Base-by-base conservation (phyloP, 2,797 vertebrate species). In the Lutjanus argentimaculatus region DNA sequence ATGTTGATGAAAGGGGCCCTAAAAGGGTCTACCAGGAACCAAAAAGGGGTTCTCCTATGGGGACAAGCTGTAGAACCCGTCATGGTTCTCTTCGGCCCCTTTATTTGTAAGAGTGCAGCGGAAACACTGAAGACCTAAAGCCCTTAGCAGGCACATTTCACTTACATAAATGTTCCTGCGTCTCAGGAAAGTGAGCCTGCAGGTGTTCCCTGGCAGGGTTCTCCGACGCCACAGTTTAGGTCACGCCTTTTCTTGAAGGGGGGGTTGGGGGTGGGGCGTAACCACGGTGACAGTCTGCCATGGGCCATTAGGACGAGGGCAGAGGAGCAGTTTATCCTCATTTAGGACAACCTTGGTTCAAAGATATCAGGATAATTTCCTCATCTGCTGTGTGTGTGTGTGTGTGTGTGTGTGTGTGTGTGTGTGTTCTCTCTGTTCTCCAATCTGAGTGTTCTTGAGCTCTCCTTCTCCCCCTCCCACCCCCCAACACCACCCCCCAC, bases 61-160 rank as follows among this genome's bases (percentile, higher is more conserved):
- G 30, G 30, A 36, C 30, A 3, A 36, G 30, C 6, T 6, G 30
- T 4, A 36, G 30, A 36, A 36, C 30, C 30, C 30, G 30, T 3
- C 5, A 6, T 36, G 30, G 30, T 36, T 36, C 30, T 36, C 30
- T 3, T 4, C 30, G 3, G 30, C 30, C 30, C 4, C 30, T 36
- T 36, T 36, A 36, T 6, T 36, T 36, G 30, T 6, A 3, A 36
- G 30, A 36, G 30, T 36, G 30, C 30, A 36, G 30, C 57, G 71
- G 84, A 92, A 84, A 80, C 70, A 77, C 68, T 64, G 57, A 83
- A 82, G 72, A 87, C 78, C 66, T 68, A 89, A 86, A 87, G 65
- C 58, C 83, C 85, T 93, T 77, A 89, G 10, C 65, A 53, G 75
- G 89, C 84, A 85, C 76, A 86, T 83, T 90, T 86, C 67, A 85